A percentile compares a stretch with the other conserved stretches of the same genome.
phyloP scores from a whole-genome alignment of 1,140 invertebrate species.

The Papilio helenus region DNA sequence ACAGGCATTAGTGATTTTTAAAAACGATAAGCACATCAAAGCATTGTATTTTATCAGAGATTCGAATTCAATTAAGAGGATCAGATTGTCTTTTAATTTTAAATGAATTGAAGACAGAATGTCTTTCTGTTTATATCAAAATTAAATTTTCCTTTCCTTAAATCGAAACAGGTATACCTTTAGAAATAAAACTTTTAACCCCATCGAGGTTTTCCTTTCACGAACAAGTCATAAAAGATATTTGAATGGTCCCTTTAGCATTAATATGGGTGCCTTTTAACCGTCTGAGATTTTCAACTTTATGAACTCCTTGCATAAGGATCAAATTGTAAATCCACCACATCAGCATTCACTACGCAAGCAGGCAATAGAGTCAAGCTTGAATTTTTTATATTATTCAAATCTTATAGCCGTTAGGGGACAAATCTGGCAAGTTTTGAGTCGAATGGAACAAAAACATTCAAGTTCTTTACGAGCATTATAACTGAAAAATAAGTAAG shows the following conservation, averaged over 20 bases:
- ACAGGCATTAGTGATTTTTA: neutral
- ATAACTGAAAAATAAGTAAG: neutral
- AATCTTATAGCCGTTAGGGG: neutral
- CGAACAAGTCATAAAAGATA: conserved; percentile 35
- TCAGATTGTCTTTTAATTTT: no score
- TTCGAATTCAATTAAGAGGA: neutral
- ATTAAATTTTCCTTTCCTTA: neutral
- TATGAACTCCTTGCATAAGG: conserved; percentile 25
- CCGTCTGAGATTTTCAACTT: neutral
- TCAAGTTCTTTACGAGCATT: neutral
- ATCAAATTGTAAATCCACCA: conserved; percentile 7
- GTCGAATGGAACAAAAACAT: conserved; percentile 8
- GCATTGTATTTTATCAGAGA: neutral
- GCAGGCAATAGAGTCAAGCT: conserved; percentile 23
- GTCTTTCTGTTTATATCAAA: neutral
- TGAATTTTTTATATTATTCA: conserved; percentile 26
- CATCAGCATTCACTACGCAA: conserved; percentile 31
- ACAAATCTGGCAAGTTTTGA: conserved; percentile 10
- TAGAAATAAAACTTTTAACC: conserved; percentile 34
- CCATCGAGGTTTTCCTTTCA: conserved; percentile 26
- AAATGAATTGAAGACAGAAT: neutral
- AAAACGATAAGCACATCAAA: neutral
- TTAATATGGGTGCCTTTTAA: conserved; percentile 5
- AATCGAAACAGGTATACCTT: conserved; percentile 4
- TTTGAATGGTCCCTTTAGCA: conserved; percentile 33